These are phyloP conservation scores for Elanus axillaris DNA, from an alignment of 2,113 vertebrate genomes.

Conservation along the genomic window DNA sequence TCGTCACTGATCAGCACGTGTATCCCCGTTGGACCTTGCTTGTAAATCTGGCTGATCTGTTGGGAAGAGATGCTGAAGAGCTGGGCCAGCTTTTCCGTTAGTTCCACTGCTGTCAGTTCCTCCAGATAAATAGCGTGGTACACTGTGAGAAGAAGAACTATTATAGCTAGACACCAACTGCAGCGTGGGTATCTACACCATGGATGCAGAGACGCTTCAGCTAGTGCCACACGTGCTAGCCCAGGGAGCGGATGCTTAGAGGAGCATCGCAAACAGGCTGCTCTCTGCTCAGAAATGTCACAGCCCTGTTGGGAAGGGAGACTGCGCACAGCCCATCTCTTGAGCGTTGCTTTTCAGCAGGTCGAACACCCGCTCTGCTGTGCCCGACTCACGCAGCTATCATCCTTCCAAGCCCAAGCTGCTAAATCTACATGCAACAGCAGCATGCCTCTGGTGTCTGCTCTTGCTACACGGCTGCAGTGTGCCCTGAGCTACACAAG, in stretches of 20 bases:
- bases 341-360: not conserved
- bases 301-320: accelerated
- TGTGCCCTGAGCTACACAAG: accelerated
- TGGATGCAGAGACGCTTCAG: not conserved
- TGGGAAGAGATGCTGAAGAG: constrained; percentile 92
- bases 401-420: not conserved
- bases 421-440: not conserved
- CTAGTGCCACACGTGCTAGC: accelerated
- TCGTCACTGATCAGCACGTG: constrained; percentile 95
- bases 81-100: constrained; percentile 92
- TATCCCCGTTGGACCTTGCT: constrained; percentile 93
- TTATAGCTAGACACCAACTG: accelerated
- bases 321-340: accelerated
- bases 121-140: constrained; percentile 97
- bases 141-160: constrained; percentile 68
- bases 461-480: not conserved
- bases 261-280: not conserved
- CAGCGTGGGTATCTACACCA: accelerated
- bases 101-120: constrained; percentile 85
- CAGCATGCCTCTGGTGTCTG: not conserved
- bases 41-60: constrained; percentile 96
- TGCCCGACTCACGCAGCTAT: accelerated
- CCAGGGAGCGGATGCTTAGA: accelerated
- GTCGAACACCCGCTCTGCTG: not conserved
- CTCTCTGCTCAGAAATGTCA: not conserved